phyloP scores from a whole-genome alignment of 2,888 invertebrate genomes.

The Ypsolopha sequella region DNA sequence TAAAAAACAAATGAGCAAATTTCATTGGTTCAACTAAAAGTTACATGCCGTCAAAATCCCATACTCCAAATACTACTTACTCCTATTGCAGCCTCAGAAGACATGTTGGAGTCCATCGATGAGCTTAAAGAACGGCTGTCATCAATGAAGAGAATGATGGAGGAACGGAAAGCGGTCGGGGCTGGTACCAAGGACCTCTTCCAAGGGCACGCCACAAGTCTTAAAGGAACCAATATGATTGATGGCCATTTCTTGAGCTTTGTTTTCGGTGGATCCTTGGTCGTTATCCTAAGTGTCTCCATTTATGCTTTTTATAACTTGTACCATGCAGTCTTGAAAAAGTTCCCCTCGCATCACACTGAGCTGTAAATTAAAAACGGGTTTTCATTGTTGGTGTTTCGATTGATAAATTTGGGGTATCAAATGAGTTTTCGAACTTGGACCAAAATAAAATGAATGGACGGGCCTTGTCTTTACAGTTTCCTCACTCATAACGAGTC shows the following conservation, averaged over 20 bases:
- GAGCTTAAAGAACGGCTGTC: conserved; percentile 82
- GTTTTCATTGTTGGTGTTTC: too few species aligned
- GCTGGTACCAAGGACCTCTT: conserved; percentile 58
- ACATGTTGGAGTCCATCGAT: conserved; percentile 80
- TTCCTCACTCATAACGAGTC: too few species aligned
- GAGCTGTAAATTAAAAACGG: conserved; percentile 73
- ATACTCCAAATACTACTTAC: too few species aligned
- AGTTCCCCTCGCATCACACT: conserved; percentile 84
- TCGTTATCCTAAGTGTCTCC: conserved; percentile 85
- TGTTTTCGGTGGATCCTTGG: conserved; percentile 83
- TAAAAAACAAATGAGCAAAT: too few species aligned
- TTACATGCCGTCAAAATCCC: too few species aligned
- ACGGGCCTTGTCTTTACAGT: too few species aligned
- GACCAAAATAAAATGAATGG: too few species aligned
- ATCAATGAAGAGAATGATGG: conserved; percentile 86
- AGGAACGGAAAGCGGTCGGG: conserved; percentile 73
- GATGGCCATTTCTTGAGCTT: conserved; percentile 87
- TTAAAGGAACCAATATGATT: conserved; percentile 75
- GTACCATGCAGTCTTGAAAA: conserved; percentile 83
- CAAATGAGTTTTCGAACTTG: too few species aligned
- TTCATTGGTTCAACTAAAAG: too few species aligned
- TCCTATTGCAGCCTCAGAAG: conserved; percentile 37
- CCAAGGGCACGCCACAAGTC: conserved; percentile 52
- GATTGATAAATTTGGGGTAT: too few species aligned
- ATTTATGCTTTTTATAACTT: conserved; percentile 89